Evolutionary conservation across 2,797 vertebrate species (phyloP), one percentile per base, ranked within the genome.

Genomic region (Brachymystax lenok): DNA sequence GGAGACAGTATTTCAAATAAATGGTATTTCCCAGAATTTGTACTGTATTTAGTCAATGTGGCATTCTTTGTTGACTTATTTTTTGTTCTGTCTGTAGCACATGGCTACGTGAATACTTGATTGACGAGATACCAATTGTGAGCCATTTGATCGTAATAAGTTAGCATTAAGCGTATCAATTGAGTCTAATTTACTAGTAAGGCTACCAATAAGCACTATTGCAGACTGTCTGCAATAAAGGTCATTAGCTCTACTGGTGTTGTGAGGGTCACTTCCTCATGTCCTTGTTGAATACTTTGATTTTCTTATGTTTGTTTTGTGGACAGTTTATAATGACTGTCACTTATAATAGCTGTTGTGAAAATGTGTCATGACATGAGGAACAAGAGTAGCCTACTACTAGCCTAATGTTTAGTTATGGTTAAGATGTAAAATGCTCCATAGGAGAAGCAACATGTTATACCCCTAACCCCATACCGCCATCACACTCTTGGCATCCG

Each of bases 211-310:
- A 64, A 64, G 73, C 72, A 77, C 63, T 63, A 12, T 16, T 77
- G 27, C 40, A 30, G n/a, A 30, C 54, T 73, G 71, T 14, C 51
- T 46, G 82, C 70, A 52, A 79, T 30, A 30, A 2, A 21, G 79
- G 71, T 74, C 74, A 75, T 74, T 73, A 28, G 66, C 78, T 82
- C 79, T 82, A 74, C 81, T 83, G 77, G 35, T 46, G 10, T 46
- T 40, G 71, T 79, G 67, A 81, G 66, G 19, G 54, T 83, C 54
- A 27, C 69, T 84, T 84, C 83, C 85, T 91, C 90, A 85, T 81
- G 68, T 86, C 81, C 73, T 80, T 71, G 67, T 66, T 50, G 74
- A 69, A 77, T 67, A 74, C 74, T 84, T 84, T 56, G 30, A n/a
- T 75, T 27, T 78, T 80, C 33, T 67, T 27, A 59, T 12, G 40